Percentiles rank a stretch among this genome's conserved stretches.
phyloP scores from a whole-genome alignment of 1,140 invertebrate genomes.

The Cotesia typhae region DNA sequence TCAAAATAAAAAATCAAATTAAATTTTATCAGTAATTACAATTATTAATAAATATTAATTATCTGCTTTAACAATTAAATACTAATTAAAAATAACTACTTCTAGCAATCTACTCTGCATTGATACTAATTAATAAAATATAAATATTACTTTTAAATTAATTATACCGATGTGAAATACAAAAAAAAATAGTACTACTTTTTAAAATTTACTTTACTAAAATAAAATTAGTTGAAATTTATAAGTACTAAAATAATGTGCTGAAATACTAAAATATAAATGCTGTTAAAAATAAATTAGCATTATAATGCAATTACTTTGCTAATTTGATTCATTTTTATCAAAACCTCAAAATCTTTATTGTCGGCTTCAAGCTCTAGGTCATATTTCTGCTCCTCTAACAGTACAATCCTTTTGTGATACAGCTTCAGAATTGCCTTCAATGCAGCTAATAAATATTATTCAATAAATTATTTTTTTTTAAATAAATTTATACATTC shows the following conservation, averaged over 20 bases:
- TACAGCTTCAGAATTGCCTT: slow-evolving; percentile 87
- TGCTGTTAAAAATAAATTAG: no score
- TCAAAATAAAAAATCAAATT: not conserved
- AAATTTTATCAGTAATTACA: no score
- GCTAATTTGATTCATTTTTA: slow-evolving; percentile 28
- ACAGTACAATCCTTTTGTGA: slow-evolving; percentile 83
- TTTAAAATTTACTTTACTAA: not conserved
- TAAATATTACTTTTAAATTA: not conserved
- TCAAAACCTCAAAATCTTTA: slow-evolving; percentile 86
- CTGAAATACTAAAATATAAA: not conserved
- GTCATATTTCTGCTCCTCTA: slow-evolving; percentile 97
- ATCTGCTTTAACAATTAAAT: no score
- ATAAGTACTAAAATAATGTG: no score
- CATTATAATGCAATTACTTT: slow-evolving; percentile 6
- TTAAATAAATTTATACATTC: not conserved
- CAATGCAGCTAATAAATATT: slow-evolving; percentile 75
- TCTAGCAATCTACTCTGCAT: no score
- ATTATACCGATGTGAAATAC: no score
- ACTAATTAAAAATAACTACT: no score
- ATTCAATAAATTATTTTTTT: slow-evolving; percentile 40
- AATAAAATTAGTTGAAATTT: slow-evolving; percentile 20
- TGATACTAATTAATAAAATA: not conserved
- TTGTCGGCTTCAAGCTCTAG: slow-evolving; percentile 92
- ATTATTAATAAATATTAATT: not conserved
- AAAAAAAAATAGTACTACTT: not conserved